Evolutionary conservation across 64 coral and sea anemone species (phyloP).

Genomic region (Montipora cactus): DNA sequence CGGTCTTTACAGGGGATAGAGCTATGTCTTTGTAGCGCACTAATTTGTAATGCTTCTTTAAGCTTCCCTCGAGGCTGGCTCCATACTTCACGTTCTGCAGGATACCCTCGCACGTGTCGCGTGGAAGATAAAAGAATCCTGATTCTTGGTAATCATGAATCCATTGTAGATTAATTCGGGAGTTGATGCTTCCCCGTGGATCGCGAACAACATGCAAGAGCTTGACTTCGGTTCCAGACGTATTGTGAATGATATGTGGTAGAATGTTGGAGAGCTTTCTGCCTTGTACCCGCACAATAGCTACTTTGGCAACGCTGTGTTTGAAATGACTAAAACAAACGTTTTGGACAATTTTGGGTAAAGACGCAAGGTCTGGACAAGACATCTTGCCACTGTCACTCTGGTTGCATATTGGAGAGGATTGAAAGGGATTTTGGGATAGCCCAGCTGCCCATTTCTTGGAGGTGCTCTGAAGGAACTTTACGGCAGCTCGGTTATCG

Average conservation of each 20-base stretch:
- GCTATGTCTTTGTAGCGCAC: constrained; percentile 66
- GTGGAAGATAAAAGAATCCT: not conserved
- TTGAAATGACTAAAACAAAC: constrained; percentile 31
- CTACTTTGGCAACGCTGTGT: constrained; percentile 61
- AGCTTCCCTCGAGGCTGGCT: constrained; percentile 17
- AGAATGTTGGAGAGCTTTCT: constrained; percentile 65
- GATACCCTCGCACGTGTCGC: constrained; percentile 40
- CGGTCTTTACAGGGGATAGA: constrained; percentile 30
- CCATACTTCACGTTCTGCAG: constrained; percentile 59
- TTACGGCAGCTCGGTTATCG: constrained; percentile 25
- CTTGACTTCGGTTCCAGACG: constrained; percentile 50
- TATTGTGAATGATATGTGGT: constrained; percentile 39
- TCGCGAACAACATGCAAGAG: constrained; percentile 78
- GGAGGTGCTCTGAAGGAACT: constrained; percentile 22
- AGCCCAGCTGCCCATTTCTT: constrained; percentile 50
- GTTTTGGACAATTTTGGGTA: constrained; percentile 17
- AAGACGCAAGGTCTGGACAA: not conserved
- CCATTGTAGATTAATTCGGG: constrained; percentile 44
- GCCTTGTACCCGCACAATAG: constrained; percentile 54
- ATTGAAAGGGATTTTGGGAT: constrained; percentile 57
- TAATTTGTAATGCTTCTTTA: constrained; percentile 29
- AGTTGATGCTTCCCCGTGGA: constrained; percentile 66
- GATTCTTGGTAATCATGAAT: constrained; percentile 12
- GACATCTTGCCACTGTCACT: not conserved
- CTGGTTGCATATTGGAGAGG: constrained; percentile 48